Conservation (phyloP, 2,888 invertebrate species). For the Heliconius ethilla region DNA sequence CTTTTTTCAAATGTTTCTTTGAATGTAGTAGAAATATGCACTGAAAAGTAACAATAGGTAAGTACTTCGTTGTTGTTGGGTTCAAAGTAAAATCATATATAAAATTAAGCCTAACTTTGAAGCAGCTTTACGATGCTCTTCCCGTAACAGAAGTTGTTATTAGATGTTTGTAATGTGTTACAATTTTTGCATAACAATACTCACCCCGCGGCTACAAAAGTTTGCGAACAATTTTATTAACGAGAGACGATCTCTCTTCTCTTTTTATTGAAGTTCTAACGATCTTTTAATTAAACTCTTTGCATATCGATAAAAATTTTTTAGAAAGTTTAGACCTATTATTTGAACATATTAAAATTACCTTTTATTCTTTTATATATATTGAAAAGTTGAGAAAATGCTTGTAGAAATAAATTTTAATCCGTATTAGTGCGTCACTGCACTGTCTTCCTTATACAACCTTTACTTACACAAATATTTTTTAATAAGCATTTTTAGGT, state of each 20-base stretch:
- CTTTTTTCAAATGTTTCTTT: too few species aligned
- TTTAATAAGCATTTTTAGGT: too few species aligned
- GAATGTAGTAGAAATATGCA: neutral
- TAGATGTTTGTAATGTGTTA: constrained; percentile 18
- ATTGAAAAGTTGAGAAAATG: too few species aligned
- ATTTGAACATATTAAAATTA: too few species aligned
- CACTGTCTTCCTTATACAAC: too few species aligned
- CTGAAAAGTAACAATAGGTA: neutral
- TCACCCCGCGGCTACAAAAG: constrained; percentile 28
- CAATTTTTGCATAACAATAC: constrained; percentile 20
- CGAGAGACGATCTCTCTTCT: neutral
- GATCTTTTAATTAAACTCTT: neutral
- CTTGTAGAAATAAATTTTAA: too few species aligned
- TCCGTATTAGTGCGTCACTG: too few species aligned
- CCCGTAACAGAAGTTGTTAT: constrained; percentile 19
- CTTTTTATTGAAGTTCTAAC: constrained; percentile 5
- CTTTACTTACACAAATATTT: too few species aligned
- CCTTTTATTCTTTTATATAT: too few species aligned
- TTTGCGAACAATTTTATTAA: neutral
- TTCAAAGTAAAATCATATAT: neutral
- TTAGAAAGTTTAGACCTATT: too few species aligned
- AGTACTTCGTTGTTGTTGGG: neutral
- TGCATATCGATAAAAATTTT: neutral
- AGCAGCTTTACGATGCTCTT: constrained; percentile 6
- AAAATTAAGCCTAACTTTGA: neutral